These are phyloP conservation scores for Lamellibrachia satsuma DNA, from an alignment of 2,888 invertebrate genomes.

Conservation along the genomic window DNA sequence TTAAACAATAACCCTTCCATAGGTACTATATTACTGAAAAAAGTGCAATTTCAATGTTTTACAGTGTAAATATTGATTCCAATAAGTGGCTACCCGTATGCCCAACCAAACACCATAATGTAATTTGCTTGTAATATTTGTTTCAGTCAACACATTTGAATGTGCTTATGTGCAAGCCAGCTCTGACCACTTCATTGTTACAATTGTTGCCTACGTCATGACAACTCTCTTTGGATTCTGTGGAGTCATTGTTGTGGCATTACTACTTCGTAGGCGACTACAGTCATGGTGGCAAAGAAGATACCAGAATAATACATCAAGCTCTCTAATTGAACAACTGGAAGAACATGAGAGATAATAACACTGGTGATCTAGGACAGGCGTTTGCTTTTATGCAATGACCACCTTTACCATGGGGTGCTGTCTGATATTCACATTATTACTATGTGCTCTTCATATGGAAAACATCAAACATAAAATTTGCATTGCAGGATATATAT, in stretches of 20 bases:
- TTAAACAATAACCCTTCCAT: too few species aligned
- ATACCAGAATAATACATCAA: neutral
- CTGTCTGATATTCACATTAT: too few species aligned
- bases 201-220: slow-evolving; percentile 59
- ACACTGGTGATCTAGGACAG: neutral
- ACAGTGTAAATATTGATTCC: too few species aligned
- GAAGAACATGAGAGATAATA: too few species aligned
- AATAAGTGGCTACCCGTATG: too few species aligned
- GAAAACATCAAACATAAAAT: neutral
- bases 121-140: neutral
- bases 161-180: slow-evolving; percentile 54
- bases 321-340: neutral
- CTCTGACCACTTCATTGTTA: slow-evolving; percentile 41
- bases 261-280: neutral
- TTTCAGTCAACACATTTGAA: slow-evolving; percentile 49
- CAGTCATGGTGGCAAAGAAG: neutral
- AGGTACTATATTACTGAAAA: too few species aligned
- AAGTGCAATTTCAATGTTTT: too few species aligned
- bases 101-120: neutral
- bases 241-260: slow-evolving; percentile 37
- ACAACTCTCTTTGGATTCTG: slow-evolving; percentile 54
- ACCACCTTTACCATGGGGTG: too few species aligned
- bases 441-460: too few species aligned
- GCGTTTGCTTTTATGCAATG: neutral
- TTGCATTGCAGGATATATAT: neutral